phyloP scores from a whole-genome alignment of 2,888 invertebrate genomes.

The Sarcophaga carnaria region DNA sequence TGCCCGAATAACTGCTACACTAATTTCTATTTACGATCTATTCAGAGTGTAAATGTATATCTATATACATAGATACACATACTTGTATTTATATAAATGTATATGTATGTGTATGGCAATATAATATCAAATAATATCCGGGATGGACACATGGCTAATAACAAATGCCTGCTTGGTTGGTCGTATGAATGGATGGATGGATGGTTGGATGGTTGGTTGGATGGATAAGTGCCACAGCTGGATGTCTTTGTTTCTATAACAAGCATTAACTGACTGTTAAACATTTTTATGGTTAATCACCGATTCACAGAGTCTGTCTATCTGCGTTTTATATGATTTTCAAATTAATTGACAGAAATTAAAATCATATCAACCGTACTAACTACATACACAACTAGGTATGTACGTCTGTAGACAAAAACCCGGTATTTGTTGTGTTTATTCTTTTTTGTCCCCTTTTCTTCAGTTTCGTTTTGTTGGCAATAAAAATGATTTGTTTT shows the following conservation, averaged over 20 bases:
- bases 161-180: background rate
- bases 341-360: constrained; percentile 66
- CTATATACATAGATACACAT: no score
- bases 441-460: background rate
- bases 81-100: no score
- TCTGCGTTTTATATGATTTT: constrained; percentile 50
- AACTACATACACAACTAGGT: background rate
- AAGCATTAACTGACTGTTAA: constrained; percentile 28
- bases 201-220: background rate
- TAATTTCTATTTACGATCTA: background rate
- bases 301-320: background rate
- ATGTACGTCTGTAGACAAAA: background rate
- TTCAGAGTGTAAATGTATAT: no score
- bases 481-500: constrained; percentile 51
- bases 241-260: constrained; percentile 15
- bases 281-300: constrained; percentile 36
- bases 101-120: background rate
- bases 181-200: background rate
- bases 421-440: constrained; percentile 26
- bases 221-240: constrained; percentile 20
- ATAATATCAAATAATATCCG: background rate
- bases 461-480: constrained; percentile 38
- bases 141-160: no score
- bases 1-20: background rate
- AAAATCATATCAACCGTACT: constrained; percentile 58